Evolutionary conservation across 2,888 invertebrate genomes (phyloP).

Genomic region (Andricus quercusramuli): DNA sequence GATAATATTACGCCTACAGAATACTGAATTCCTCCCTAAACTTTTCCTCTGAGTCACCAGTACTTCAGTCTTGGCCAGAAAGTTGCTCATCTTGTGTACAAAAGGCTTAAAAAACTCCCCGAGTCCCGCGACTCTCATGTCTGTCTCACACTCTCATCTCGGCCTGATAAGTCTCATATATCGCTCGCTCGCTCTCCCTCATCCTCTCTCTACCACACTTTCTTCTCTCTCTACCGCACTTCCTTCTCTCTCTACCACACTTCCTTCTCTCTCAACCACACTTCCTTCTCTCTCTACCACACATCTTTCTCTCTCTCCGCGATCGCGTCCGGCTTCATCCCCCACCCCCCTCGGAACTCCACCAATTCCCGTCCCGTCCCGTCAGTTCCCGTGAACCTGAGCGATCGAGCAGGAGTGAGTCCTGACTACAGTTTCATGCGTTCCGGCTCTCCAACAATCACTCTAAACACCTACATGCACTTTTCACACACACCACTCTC

Average conservation of each 20-base stretch:
- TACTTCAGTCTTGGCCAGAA: background rate
- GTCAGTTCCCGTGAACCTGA: conserved; percentile 15
- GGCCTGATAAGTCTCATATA: background rate
- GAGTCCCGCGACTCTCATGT: conserved; percentile 13
- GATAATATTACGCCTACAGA: too few relatives aligned
- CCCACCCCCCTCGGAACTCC: background rate
- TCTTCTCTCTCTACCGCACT: background rate
- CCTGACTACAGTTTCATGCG: background rate
- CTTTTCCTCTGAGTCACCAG: background rate
- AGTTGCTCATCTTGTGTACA: conserved; percentile 41
- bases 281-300: too few relatives aligned
- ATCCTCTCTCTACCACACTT: background rate
- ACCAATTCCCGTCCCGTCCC: background rate
- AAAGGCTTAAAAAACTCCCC: conserved; percentile 22
- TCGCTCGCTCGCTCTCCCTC: background rate
- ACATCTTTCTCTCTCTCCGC: conserved; percentile 5
- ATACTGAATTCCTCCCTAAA: background rate
- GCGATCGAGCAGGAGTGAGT: conserved; percentile 33
- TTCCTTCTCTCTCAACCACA: too few relatives aligned
- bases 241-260: background rate
- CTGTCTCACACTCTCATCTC: background rate
- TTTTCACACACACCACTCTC: background rate
- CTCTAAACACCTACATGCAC: background rate
- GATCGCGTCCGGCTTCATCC: conserved; percentile 41
- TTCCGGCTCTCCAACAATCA: background rate